phyloP scores from a whole-genome alignment of 2,113 vertebrate species.

The Aleadryas rufinucha region DNA sequence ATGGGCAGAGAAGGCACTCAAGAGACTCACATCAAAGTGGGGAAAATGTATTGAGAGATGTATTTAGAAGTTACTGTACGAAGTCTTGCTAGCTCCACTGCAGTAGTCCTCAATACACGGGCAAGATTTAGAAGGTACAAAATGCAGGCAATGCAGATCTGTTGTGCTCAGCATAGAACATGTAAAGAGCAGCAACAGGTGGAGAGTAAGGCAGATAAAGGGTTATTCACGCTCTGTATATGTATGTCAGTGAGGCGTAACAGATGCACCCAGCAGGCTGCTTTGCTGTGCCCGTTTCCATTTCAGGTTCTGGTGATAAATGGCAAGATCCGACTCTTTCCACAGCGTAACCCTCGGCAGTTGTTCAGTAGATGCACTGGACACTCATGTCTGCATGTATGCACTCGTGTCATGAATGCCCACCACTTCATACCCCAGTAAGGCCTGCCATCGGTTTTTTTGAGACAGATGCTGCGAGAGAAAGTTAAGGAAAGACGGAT shows the following conservation, averaged over 20 bases:
- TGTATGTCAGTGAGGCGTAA: not conserved
- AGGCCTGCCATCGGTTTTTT: not conserved
- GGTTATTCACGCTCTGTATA: not conserved
- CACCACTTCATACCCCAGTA: not conserved
- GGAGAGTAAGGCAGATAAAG: not conserved
- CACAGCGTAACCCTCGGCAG: not conserved
- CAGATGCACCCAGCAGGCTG: not conserved
- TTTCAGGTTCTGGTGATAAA: not conserved
- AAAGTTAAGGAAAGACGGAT: not conserved
- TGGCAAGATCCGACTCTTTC: not conserved
- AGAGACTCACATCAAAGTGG: not conserved
- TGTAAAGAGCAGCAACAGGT: not conserved
- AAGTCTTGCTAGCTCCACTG: not conserved
- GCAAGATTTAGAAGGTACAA: not conserved
- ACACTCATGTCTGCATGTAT: not conserved
- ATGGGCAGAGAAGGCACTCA: not conserved
- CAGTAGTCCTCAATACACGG: not conserved
- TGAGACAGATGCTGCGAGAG: not conserved
- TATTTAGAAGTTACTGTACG: not conserved
- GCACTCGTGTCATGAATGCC: not conserved
- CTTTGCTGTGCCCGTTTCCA: not conserved
- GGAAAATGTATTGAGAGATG: not conserved
- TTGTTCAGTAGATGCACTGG: not conserved
- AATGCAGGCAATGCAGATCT: not conserved
- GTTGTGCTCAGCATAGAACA: not conserved